phyloP scores from a whole-genome alignment of 1,140 invertebrate genomes.

The Drosophila littoralis region DNA sequence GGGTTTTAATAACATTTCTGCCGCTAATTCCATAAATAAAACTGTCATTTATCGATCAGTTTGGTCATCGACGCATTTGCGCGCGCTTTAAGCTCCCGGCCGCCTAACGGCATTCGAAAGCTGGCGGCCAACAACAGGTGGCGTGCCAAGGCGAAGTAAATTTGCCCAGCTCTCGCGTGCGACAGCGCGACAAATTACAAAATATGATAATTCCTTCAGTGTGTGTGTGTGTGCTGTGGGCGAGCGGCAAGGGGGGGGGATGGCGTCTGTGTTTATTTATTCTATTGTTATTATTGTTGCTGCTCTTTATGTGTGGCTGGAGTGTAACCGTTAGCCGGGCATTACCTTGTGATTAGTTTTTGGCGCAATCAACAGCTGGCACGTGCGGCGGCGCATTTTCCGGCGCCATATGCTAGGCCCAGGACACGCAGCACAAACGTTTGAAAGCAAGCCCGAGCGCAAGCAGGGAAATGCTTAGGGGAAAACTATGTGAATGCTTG shows the following conservation, averaged over 20 bases:
- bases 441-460: not conserved
- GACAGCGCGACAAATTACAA: constrained; percentile 55
- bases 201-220: not conserved
- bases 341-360: constrained; percentile 38
- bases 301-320: not conserved
- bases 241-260: not conserved
- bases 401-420: constrained; percentile 47
- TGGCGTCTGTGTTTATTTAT: not conserved
- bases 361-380: constrained; percentile 38
- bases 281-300: too few species aligned
- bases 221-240: too few species aligned
- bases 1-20: not conserved
- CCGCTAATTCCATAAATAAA: constrained; percentile 21
- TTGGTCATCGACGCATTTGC: constrained; percentile 5
- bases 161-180: constrained; percentile 44
- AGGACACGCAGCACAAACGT: too few species aligned
- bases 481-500: too few species aligned
- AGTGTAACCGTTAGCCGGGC: constrained; percentile 13
- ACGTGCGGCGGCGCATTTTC: constrained; percentile 51
- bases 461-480: not conserved
- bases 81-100: constrained; percentile 13
- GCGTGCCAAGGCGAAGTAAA: constrained; percentile 31
- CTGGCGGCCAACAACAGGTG: constrained; percentile 29
- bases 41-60: constrained; percentile 36
- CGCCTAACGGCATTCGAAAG: constrained; percentile 17